Percentiles rank a stretch among this genome's conserved stretches.
phyloP scores from a whole-genome alignment of 2,113 vertebrate genomes.

The Xiphorhynchus elegans region DNA sequence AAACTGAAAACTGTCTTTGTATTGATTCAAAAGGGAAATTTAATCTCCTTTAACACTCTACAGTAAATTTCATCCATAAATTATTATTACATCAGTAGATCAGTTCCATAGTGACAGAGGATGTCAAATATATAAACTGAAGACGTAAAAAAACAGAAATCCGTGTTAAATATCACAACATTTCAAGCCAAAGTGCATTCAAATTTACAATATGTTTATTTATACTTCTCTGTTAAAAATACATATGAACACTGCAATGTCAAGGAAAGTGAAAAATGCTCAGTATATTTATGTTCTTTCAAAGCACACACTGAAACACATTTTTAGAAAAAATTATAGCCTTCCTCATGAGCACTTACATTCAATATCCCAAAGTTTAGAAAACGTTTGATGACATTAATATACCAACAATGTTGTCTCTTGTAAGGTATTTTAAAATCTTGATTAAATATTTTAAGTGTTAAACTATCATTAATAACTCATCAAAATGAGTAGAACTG shows the following conservation, averaged over 20 bases:
- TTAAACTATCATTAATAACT: neutral
- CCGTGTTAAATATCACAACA: constrained; percentile 11
- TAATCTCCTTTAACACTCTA: neutral
- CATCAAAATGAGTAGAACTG: neutral
- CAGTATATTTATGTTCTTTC: neutral
- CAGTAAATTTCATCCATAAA: constrained; percentile 4
- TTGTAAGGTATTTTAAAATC: neutral
- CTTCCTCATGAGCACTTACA: neutral
- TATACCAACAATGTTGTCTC: neutral
- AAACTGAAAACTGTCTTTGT: neutral
- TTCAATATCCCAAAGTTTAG: neutral
- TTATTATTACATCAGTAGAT: constrained; percentile 1
- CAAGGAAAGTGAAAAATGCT: neutral
- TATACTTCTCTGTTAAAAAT: constrained; percentile 32
- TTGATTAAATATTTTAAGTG: neutral
- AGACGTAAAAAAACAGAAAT: constrained; percentile 16
- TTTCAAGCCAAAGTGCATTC: constrained; percentile 41
- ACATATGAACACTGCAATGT: neutral
- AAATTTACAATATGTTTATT: constrained; percentile 28
- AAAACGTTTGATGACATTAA: neutral
- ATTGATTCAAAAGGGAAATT: constrained; percentile 23
- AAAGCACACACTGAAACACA: neutral
- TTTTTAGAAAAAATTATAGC: neutral
- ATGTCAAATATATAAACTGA: constrained; percentile 1
- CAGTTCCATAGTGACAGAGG: neutral